A percentile compares a stretch with the other conserved stretches of the same genome.
phyloP scores from a whole-genome alignment of 2,888 invertebrate genomes.

The Belgica antarctica region DNA sequence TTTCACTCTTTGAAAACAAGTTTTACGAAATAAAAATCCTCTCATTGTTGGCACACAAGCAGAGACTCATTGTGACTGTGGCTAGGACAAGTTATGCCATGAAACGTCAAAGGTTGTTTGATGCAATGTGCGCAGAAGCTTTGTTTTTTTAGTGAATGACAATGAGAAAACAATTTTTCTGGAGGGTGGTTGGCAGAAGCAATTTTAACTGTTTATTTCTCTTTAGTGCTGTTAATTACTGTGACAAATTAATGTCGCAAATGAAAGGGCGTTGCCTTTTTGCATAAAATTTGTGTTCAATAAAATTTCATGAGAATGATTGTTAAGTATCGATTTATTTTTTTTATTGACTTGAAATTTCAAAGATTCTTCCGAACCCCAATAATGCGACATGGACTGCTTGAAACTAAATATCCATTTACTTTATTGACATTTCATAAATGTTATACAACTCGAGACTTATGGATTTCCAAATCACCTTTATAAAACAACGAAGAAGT shows the following conservation, averaged over 20 bases:
- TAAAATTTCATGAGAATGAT: not conserved
- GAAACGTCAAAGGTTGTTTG: not conserved
- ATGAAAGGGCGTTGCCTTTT: not conserved
- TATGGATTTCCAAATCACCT: not conserved
- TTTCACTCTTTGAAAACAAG: no score
- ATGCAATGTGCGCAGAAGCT: not conserved
- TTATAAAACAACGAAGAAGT: not conserved
- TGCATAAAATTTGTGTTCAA: not conserved
- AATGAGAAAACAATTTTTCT: not conserved
- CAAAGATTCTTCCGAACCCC: not conserved
- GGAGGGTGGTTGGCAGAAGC: not conserved
- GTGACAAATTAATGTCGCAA: conserved; percentile 30
- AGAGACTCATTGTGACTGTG: no score
- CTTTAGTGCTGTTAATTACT: conserved; percentile 14
- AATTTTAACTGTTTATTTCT: conserved; percentile 29
- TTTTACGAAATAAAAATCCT: no score
- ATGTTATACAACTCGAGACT: conserved; percentile 7
- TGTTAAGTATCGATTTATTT: not conserved
- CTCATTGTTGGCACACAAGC: no score
- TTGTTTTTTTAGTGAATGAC: not conserved
- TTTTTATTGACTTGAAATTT: not conserved
- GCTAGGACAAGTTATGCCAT: no score
- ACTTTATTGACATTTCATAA: conserved; percentile 4
- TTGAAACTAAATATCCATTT: conserved; percentile 14
- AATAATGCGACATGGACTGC: not conserved